phyloP scores from a whole-genome alignment of 2,113 vertebrate species.

The Sisor rabdophorus region DNA sequence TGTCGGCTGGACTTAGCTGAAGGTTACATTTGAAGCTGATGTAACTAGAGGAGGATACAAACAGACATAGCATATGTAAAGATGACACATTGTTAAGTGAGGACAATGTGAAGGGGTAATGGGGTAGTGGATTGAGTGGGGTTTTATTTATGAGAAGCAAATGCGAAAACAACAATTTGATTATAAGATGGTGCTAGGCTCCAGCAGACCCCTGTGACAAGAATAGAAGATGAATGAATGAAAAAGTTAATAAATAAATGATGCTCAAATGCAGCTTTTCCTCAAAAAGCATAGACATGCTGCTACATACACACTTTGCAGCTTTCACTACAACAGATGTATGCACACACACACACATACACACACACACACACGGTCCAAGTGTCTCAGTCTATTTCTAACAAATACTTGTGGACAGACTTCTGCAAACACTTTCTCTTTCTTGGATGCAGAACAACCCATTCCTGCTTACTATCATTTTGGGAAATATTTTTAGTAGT shows the following conservation, averaged over 20 bases:
- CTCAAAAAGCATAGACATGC: no score
- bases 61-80: background rate
- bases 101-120: no score
- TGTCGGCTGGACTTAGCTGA: background rate
- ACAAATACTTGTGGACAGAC: conserved; percentile 46
- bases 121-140: no score
- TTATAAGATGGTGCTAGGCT: no score
- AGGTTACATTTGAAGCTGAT: background rate
- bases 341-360: conserved; percentile 21
- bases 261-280: no score
- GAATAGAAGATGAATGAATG: no score
- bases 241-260: no score
- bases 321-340: background rate
- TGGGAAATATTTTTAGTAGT: conserved; percentile 37
- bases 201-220: no score
- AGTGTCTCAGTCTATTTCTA: conserved; percentile 40
- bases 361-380: conserved; percentile 5
- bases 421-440: conserved; percentile 40
- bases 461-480: conserved; percentile 52
- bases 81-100: no score
- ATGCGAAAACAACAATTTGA: no score
- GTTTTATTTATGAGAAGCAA: no score
- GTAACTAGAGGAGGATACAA: background rate
- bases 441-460: conserved; percentile 27
- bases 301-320: background rate